Conservation (phyloP, 2,888 invertebrate genomes). For the Cephus spinipes region DNA sequence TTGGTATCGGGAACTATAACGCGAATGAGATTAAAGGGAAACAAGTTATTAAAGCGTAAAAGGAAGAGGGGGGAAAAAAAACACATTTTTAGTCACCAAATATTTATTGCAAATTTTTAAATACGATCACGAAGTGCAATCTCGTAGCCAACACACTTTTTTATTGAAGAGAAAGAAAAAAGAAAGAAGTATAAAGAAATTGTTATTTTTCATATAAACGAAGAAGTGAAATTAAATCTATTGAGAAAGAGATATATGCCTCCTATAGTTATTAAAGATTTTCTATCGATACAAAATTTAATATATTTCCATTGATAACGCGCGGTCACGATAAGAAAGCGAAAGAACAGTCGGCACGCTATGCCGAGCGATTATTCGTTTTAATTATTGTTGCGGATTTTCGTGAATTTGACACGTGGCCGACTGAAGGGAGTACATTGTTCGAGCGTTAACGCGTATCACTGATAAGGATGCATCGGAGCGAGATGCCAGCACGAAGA, state of each 20-base stretch:
- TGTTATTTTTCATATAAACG: constrained; percentile 66
- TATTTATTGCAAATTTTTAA: constrained; percentile 60
- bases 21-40: neutral
- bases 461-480: too few species aligned
- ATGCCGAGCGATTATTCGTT: too few species aligned
- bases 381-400: too few species aligned
- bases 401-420: too few species aligned
- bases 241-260: constrained; percentile 45
- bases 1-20: constrained; percentile 20
- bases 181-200: constrained; percentile 57
- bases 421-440: too few species aligned
- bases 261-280: constrained; percentile 60
- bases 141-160: constrained; percentile 65
- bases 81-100: constrained; percentile 26
- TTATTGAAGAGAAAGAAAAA: constrained; percentile 53
- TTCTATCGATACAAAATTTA: constrained; percentile 56
- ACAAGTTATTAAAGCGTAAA: neutral
- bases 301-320: constrained; percentile 48
- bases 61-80: constrained; percentile 27
- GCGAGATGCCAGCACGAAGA: too few species aligned
- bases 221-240: constrained; percentile 43
- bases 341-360: too few species aligned
- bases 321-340: too few species aligned
- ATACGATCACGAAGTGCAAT: constrained; percentile 66
- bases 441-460: too few species aligned